Evolutionary conservation across 2,113 vertebrate species (phyloP).

Genomic region (Hemiprocne comata): DNA sequence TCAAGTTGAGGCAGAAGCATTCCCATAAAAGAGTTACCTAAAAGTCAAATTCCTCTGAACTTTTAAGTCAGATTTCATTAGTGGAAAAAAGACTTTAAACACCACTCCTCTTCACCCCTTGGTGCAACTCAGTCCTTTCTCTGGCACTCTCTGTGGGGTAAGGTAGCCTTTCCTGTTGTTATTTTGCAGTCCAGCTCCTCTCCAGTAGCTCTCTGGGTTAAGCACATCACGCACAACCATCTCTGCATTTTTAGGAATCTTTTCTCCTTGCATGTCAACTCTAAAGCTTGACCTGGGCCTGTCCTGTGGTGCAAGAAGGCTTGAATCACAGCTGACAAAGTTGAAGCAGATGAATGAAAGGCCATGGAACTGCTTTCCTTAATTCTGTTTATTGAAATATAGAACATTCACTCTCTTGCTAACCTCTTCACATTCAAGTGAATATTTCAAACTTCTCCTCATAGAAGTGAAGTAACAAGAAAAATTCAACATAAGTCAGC

Average conservation of each 20-base stretch:
- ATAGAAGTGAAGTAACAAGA: background rate
- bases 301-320: background rate
- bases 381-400: background rate
- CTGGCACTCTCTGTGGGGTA: background rate
- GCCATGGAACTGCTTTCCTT: background rate
- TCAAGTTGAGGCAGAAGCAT: background rate
- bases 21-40: background rate
- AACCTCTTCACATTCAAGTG: background rate
- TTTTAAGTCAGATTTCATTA: background rate
- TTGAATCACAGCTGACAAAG: background rate
- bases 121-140: rapidly evolving
- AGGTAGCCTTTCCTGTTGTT: background rate
- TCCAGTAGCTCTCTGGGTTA: background rate
- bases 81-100: background rate
- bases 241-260: background rate
- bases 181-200: background rate
- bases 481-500: background rate
- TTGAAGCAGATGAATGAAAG: background rate
- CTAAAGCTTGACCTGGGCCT: background rate
- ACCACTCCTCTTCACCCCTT: rapidly evolving
- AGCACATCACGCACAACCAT: background rate
- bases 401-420: background rate
- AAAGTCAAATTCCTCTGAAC: background rate
- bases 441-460: background rate
- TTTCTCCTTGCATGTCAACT: background rate